Percentiles rank a stretch among this genome's conserved stretches.
Evolutionary conservation across 2,113 vertebrate genomes (phyloP).

Genomic region (Eubucco bourcierii): DNA sequence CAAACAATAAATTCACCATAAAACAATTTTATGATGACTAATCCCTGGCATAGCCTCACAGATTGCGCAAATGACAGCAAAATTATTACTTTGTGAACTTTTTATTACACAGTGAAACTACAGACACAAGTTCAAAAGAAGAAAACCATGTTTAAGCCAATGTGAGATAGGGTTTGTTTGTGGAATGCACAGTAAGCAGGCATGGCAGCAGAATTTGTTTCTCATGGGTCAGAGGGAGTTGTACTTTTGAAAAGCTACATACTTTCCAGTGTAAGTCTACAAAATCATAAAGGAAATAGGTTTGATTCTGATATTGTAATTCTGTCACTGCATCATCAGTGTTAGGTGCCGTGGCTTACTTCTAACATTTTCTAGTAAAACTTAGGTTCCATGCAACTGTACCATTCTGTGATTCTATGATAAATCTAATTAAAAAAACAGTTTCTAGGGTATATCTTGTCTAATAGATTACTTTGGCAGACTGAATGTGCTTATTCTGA

Average conservation of each 20-base stretch:
- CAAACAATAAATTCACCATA: not conserved
- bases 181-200: not conserved
- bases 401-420: not conserved
- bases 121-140: not conserved
- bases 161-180: not conserved
- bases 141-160: not conserved
- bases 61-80: not conserved
- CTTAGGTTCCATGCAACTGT: not conserved
- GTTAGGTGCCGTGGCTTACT: not conserved
- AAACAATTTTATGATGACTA: not conserved
- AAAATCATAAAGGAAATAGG: not conserved
- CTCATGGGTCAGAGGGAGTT: not conserved
- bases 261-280: not conserved
- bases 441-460: not conserved
- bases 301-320: not conserved
- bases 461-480: not conserved
- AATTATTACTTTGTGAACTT: not conserved
- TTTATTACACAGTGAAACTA: not conserved
- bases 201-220: not conserved
- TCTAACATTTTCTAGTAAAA: not conserved
- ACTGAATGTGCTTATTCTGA: not conserved
- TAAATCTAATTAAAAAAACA: not conserved
- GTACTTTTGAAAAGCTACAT: not conserved
- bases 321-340: not conserved
- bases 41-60: not conserved